phyloP scores from a whole-genome alignment of 1,140 invertebrate genomes.

The Megathymus violae region DNA sequence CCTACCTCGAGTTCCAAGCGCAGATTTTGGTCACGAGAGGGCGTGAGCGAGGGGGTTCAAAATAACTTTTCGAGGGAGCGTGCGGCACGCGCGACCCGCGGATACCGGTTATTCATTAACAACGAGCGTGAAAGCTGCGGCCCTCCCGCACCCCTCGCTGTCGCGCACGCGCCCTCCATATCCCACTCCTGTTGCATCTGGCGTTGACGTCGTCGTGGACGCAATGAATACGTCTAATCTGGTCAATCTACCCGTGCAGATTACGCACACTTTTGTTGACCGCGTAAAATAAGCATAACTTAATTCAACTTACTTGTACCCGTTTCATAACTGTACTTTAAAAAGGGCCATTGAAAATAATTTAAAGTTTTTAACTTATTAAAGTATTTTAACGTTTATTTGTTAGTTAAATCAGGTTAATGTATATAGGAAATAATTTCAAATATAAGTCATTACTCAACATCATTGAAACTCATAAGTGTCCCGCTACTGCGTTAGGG shows the following conservation, averaged over 20 bases:
- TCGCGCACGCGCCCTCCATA: constrained; percentile 65
- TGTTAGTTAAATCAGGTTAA: too few species aligned
- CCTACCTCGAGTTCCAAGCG: constrained; percentile 57
- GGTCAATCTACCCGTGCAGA: constrained; percentile 60
- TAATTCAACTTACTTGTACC: background rate
- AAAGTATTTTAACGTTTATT: too few species aligned
- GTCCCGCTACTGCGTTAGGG: too few species aligned
- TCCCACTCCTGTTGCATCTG: constrained; percentile 79
- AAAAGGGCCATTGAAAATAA: too few species aligned
- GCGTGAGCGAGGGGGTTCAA: constrained; percentile 69
- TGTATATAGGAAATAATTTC: too few species aligned
- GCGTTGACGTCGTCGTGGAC: constrained; percentile 71
- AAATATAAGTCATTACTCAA: too few species aligned
- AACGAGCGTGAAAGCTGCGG: constrained; percentile 73
- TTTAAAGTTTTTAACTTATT: too few species aligned
- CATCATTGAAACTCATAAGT: too few species aligned
- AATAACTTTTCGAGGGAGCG: constrained; percentile 69
- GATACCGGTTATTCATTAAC: constrained; percentile 79
- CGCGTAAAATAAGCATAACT: constrained; percentile 10
- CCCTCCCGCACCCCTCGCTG: constrained; percentile 51
- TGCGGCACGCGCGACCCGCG: constrained; percentile 71
- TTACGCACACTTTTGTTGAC: constrained; percentile 51
- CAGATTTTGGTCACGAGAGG: constrained; percentile 55
- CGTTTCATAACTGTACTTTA: too few species aligned
- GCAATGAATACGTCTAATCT: constrained; percentile 80